Percentiles rank a stretch among this genome's conserved stretches.
Evolutionary conservation across 1,140 invertebrate genomes (phyloP).

Genomic region (Aphaenogaster floridana): DNA sequence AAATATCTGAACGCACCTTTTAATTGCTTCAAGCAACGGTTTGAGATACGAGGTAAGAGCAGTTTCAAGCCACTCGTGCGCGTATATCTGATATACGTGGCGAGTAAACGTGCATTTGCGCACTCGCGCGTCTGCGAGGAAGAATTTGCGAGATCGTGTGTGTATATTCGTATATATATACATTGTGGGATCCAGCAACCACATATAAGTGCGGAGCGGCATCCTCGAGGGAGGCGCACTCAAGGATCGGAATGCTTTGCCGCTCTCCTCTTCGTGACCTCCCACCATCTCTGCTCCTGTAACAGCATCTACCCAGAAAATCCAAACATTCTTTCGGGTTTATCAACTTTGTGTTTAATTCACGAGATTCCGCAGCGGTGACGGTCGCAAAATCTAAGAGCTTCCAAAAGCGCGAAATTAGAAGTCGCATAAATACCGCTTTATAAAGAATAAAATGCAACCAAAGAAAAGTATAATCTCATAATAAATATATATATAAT

Average conservation of each 20-base stretch:
- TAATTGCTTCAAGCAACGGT: constrained; percentile 26
- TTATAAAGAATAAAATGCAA: constrained; percentile 38
- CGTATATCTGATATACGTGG: constrained; percentile 50
- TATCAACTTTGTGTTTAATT: constrained; percentile 79
- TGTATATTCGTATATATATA: constrained; percentile 37
- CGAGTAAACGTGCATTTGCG: constrained; percentile 47
- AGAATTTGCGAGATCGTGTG: constrained; percentile 50
- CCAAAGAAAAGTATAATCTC: not conserved
- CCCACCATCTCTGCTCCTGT: constrained; percentile 17
- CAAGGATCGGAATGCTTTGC: constrained; percentile 75
- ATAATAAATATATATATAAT: not conserved
- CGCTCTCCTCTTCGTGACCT: constrained; percentile 53
- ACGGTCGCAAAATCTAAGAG: constrained; percentile 34
- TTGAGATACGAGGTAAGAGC: constrained; percentile 14
- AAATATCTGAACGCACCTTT: constrained; percentile 18
- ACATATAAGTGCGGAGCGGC: constrained; percentile 59
- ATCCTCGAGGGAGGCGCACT: constrained; percentile 72
- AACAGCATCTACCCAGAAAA: constrained; percentile 69
- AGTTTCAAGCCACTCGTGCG: constrained; percentile 16
- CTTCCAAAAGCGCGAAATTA: constrained; percentile 32
- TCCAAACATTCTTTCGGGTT: constrained; percentile 77
- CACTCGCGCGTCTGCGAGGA: constrained; percentile 11
- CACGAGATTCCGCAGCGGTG: constrained; percentile 68
- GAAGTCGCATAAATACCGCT: constrained; percentile 49
- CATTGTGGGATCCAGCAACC: constrained; percentile 46